Evolutionary conservation across 1,140 invertebrate genomes (phyloP).

Genomic region (Trachymyrmex septentrionalis): DNA sequence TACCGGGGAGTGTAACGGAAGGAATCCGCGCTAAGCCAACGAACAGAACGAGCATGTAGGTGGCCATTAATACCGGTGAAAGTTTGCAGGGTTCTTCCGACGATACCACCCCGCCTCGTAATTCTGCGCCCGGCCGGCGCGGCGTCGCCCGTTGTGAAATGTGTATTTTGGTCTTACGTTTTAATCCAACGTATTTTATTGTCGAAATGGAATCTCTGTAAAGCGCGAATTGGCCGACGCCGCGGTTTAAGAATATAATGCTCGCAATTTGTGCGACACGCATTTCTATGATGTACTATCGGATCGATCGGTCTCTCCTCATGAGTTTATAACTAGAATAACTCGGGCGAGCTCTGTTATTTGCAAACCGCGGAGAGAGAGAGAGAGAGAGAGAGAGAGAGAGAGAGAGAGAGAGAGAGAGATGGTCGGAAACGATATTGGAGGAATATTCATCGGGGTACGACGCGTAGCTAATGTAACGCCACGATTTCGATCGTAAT

Average conservation of each 20-base stretch:
- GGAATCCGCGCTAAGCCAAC: conserved; percentile 73
- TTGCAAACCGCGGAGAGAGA: neutral
- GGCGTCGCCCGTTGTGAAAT: conserved; percentile 27
- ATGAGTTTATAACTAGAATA: neutral
- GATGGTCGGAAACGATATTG: conserved; percentile 9
- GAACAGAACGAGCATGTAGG: conserved; percentile 69
- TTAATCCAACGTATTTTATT: conserved; percentile 60
- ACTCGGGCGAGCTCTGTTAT: neutral
- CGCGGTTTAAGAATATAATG: conserved; percentile 15
- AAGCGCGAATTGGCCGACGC: neutral
- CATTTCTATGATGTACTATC: neutral
- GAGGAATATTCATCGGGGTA: neutral
- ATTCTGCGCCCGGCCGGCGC: conserved; percentile 41
- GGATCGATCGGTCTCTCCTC: neutral
- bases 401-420: neutral
- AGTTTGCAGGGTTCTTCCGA: conserved; percentile 69
- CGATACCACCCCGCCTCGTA: conserved; percentile 50
- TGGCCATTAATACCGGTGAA: conserved; percentile 73
- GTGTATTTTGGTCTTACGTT: conserved; percentile 62
- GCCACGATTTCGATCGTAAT: conserved; percentile 38
- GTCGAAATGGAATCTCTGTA: conserved; percentile 65
- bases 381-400: conserved; percentile 34
- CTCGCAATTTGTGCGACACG: conserved; percentile 39
- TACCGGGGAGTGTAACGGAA: conserved; percentile 69
- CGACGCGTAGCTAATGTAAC: conserved; percentile 9